These are phyloP conservation scores for Sebastes jordani DNA, from an alignment of 2,797 vertebrate genomes.

Conservation along the genomic window DNA sequence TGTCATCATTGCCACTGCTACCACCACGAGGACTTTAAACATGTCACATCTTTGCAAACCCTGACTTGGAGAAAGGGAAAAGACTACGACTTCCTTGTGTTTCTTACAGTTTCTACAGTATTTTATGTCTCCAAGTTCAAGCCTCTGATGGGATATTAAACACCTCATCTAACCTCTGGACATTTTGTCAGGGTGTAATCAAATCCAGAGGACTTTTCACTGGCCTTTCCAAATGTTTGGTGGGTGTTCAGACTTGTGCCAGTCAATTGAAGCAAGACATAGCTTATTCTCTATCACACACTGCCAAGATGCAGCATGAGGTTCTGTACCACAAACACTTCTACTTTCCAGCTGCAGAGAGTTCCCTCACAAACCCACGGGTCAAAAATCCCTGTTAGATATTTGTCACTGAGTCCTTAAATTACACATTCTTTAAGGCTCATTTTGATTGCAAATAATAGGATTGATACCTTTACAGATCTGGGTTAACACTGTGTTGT, in stretches of 20 bases:
- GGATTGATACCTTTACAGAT: neutral
- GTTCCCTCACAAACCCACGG: constrained; percentile 20
- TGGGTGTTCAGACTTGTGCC: constrained; percentile 18
- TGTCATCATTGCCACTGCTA: constrained; percentile 18
- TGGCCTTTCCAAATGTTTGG: constrained; percentile 32
- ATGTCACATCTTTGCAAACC: neutral
- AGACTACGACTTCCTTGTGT: neutral
- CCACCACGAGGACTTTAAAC: neutral
- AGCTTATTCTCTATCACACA: constrained; percentile 16
- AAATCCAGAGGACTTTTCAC: constrained; percentile 36
- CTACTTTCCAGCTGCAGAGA: constrained; percentile 47
- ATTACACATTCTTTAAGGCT: neutral
- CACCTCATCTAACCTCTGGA: constrained; percentile 7
- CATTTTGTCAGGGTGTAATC: constrained; percentile 29
- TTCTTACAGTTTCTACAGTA: neutral
- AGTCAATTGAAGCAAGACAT: constrained; percentile 33
- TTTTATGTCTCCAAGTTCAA: neutral
- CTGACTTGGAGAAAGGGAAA: neutral
- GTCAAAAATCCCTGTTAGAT: constrained; percentile 1
- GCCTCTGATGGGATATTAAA: constrained; percentile 25
- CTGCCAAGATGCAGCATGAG: constrained; percentile 56
- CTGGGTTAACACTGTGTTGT: neutral
- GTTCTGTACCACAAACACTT: constrained; percentile 32
- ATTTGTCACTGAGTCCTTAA: constrained; percentile 14
- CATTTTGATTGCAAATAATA: neutral